phyloP scores from a whole-genome alignment of 2,888 invertebrate species.

The Leptinotarsa tumamoca region DNA sequence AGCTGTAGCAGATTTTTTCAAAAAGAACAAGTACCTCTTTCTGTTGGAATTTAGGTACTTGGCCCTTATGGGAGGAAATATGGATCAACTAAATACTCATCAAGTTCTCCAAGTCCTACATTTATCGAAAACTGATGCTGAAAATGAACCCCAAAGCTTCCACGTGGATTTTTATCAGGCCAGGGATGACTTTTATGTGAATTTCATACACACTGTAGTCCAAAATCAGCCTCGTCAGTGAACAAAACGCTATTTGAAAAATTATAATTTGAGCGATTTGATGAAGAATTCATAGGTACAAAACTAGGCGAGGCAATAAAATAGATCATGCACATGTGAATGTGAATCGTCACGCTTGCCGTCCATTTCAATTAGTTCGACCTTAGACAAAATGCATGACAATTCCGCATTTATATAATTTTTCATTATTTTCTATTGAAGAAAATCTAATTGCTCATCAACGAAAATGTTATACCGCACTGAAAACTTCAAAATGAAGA shows the following conservation, averaged over 20 bases:
- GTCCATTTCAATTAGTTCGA: not conserved
- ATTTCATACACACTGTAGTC: conserved; percentile 26
- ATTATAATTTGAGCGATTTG: not conserved
- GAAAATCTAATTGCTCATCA: not conserved
- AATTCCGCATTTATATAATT: not conserved
- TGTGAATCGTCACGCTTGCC: not conserved
- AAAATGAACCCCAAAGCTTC: conserved; percentile 28
- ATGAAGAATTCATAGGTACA: not conserved
- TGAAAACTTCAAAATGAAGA: not conserved
- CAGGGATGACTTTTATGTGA: conserved; percentile 33
- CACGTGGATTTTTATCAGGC: conserved; percentile 35
- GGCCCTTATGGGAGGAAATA: not conserved
- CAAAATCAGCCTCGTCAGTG: conserved; percentile 31
- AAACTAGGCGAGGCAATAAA: not conserved
- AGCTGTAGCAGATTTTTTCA: not conserved
- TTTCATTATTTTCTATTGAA: not conserved
- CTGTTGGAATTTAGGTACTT: not conserved
- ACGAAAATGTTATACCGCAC: no score
- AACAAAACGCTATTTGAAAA: conserved; percentile 10
- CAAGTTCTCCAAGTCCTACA: conserved; percentile 30
- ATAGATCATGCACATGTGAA: conserved; percentile 12
- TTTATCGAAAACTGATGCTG: conserved; percentile 34
- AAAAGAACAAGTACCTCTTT: not conserved
- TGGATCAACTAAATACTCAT: conserved; percentile 23
- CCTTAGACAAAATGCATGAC: not conserved